phyloP scores from a whole-genome alignment of 2,113 vertebrate species.

The Tapirus terrestris region DNA sequence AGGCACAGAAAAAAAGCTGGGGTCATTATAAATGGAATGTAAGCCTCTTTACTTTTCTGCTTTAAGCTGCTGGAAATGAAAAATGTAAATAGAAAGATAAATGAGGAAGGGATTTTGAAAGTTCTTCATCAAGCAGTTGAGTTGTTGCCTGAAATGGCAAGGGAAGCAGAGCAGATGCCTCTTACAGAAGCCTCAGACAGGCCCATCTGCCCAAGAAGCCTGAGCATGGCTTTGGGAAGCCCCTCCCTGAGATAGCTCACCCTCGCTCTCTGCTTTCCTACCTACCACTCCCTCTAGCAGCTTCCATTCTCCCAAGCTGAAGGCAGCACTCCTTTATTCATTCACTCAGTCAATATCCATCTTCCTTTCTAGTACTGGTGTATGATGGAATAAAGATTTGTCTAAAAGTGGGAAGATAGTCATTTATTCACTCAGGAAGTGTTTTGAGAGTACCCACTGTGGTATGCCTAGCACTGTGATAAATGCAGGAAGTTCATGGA shows the following conservation, averaged over 20 bases:
- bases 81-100: constrained; percentile 44
- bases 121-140: neutral
- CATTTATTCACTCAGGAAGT: neutral
- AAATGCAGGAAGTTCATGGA: neutral
- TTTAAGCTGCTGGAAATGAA: constrained; percentile 56
- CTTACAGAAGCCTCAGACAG: neutral
- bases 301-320: neutral
- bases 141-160: neutral
- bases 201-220: neutral
- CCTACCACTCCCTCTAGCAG: neutral
- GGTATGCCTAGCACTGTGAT: too few species aligned
- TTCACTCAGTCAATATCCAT: neutral
- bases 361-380: neutral
- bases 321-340: neutral
- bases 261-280: neutral
- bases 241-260: too few species aligned
- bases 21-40: neutral
- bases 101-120: neutral
- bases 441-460: neutral
- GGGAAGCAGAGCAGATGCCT: neutral
- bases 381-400: neutral
- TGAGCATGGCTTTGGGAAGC: neutral
- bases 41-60: neutral
- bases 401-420: neutral
- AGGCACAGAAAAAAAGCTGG: neutral